Evolutionary conservation across 2,113 vertebrate species (phyloP).

Genomic region (Albula goreensis): DNA sequence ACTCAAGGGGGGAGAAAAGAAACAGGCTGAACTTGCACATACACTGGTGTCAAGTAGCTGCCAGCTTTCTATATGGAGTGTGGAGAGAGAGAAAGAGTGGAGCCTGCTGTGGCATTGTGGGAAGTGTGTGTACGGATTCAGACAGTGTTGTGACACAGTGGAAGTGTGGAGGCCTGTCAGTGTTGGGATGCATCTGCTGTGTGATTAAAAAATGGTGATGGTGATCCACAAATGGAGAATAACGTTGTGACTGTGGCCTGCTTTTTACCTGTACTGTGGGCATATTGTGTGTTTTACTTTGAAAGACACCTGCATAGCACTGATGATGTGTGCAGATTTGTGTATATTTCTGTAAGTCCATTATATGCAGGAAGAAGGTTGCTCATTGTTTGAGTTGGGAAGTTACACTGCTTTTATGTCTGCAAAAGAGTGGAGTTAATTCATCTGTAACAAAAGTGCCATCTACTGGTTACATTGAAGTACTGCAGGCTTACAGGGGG

Average conservation of each 20-base stretch:
- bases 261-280: constrained; percentile 22
- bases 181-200: constrained; percentile 40
- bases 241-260: constrained; percentile 32
- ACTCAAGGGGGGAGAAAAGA: neutral
- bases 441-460: constrained; percentile 73
- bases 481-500: constrained; percentile 44
- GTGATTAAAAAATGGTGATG: constrained; percentile 41
- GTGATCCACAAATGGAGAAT: constrained; percentile 37
- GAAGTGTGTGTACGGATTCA: neutral
- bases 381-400: constrained; percentile 39
- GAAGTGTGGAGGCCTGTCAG: constrained; percentile 37
- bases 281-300: constrained; percentile 11
- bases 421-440: constrained; percentile 7
- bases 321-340: constrained; percentile 23
- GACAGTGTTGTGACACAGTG: constrained; percentile 13
- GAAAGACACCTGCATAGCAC: constrained; percentile 35
- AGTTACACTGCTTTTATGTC: neutral
- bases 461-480: constrained; percentile 60
- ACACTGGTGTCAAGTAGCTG: neutral
- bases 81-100: neutral
- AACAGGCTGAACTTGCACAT: neutral
- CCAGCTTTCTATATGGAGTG: neutral
- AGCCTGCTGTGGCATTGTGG: constrained; percentile 17
- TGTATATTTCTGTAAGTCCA: constrained; percentile 11
- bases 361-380: constrained; percentile 34